These are phyloP conservation scores for Calypte anna DNA, from an alignment of 2,113 vertebrate species.

Conservation along the genomic window DNA sequence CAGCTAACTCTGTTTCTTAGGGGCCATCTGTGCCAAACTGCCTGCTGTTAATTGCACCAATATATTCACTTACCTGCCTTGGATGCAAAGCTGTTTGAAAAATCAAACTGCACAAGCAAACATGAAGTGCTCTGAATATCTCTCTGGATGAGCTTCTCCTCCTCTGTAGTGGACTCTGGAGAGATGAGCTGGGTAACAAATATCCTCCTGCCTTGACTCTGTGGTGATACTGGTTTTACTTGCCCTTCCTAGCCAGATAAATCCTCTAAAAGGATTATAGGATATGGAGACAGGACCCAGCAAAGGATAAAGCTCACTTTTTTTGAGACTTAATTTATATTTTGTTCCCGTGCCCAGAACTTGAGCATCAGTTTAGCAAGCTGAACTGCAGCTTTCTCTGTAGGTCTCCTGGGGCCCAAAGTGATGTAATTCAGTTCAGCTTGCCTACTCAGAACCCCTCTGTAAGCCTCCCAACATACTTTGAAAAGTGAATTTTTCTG, in stretches of 20 bases:
- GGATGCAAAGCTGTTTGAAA: neutral
- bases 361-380: neutral
- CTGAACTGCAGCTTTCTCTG: neutral
- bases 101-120: neutral
- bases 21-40: slow-evolving; percentile 58
- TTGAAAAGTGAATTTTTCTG: neutral
- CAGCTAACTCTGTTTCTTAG: neutral
- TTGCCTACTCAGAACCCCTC: rapidly evolving
- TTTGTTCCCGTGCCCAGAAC: neutral
- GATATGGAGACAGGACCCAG: neutral
- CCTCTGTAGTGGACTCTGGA: neutral
- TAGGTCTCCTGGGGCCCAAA: neutral
- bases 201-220: neutral
- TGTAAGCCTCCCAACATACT: neutral
- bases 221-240: neutral
- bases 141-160: neutral
- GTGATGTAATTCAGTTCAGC: neutral
- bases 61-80: slow-evolving; percentile 10
- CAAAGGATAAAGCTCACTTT: neutral
- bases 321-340: neutral
- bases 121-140: neutral
- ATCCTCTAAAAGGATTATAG: slow-evolving; percentile 45
- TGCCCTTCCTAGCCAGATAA: neutral
- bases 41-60: slow-evolving; percentile 20
- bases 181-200: neutral